Evolutionary conservation across 2,888 invertebrate genomes (phyloP).

Genomic region (Cephalotes varians): DNA sequence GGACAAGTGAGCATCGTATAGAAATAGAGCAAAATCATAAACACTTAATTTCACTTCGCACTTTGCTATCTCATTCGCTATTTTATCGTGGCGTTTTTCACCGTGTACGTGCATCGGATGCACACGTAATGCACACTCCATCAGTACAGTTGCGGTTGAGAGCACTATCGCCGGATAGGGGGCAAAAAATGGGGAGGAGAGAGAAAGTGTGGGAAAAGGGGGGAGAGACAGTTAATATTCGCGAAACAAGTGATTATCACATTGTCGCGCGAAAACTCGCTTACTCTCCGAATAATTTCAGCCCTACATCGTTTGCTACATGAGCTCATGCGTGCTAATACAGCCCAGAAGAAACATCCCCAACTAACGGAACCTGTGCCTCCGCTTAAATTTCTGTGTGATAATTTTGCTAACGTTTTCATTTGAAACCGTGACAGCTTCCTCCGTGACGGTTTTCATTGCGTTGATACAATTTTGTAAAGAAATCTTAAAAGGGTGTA

Average conservation of each 20-base stretch:
- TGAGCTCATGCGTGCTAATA: constrained; percentile 29
- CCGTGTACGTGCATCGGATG: constrained; percentile 62
- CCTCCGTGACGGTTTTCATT: background rate
- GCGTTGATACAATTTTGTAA: constrained; percentile 3
- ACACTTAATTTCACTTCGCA: constrained; percentile 62
- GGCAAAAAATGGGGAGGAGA: constrained; percentile 53
- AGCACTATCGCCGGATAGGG: constrained; percentile 30
- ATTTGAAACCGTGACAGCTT: background rate
- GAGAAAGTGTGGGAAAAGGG: background rate
- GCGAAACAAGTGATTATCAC: constrained; percentile 68
- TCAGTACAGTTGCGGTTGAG: constrained; percentile 64
- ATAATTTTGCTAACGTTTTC: background rate
- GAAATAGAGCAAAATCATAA: constrained; percentile 40
- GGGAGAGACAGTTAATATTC: constrained; percentile 36
- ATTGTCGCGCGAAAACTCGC: constrained; percentile 48
- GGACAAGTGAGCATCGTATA: background rate
- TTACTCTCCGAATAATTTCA: constrained; percentile 50
- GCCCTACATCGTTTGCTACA: constrained; percentile 20
- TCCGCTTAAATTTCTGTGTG: constrained; percentile 7
- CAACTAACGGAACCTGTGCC: background rate
- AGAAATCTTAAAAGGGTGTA: background rate
- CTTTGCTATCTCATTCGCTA: constrained; percentile 59
- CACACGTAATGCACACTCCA: constrained; percentile 59
- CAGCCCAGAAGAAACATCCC: constrained; percentile 39
- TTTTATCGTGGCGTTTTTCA: constrained; percentile 53